These are phyloP conservation scores for Macquaria australasica DNA, from an alignment of 2,113 vertebrate species.

Conservation along the genomic window DNA sequence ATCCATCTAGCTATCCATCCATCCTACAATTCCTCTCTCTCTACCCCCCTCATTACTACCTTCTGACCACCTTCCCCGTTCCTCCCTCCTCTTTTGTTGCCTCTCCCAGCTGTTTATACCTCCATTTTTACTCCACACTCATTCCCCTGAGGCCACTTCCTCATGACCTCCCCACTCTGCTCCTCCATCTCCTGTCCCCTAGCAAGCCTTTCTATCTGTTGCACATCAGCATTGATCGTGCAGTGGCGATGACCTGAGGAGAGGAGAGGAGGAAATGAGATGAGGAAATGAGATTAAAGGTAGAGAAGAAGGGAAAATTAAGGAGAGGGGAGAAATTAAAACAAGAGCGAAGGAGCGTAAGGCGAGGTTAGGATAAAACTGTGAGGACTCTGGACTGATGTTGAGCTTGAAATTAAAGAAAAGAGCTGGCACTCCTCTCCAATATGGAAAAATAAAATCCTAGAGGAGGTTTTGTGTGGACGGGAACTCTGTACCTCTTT, in stretches of 20 bases:
- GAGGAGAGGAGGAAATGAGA: slow-evolving; percentile 12
- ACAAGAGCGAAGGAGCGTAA: not conserved
- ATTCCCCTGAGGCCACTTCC: slow-evolving; percentile 44
- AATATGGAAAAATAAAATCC: slow-evolving; percentile 18
- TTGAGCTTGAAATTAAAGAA: slow-evolving; percentile 21
- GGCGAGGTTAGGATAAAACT: slow-evolving; percentile 13
- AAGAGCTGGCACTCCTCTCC: slow-evolving; percentile 18
- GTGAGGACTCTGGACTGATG: not conserved
- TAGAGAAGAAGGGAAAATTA: slow-evolving; percentile 19
- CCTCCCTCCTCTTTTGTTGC: slow-evolving; percentile 13
- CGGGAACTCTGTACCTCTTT: slow-evolving; percentile 39
- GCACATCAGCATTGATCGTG: slow-evolving; percentile 43
- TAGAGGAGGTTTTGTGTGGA: slow-evolving; percentile 49
- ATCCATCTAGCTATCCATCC: slow-evolving; percentile 33
- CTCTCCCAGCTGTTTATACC: slow-evolving; percentile 46
- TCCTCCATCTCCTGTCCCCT: slow-evolving; percentile 43
- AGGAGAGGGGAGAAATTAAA: slow-evolving; percentile 37
- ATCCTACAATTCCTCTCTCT: not conserved
- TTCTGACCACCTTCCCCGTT: not conserved
- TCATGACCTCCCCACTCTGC: slow-evolving; percentile 46
- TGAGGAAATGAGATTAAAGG: slow-evolving; percentile 24
- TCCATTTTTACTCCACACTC: slow-evolving; percentile 31
- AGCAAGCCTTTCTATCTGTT: slow-evolving; percentile 38
- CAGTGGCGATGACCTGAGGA: slow-evolving; percentile 1
- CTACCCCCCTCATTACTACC: not conserved